phyloP scores from a whole-genome alignment of 2,113 vertebrate genomes.

The Lipotes vexillifer region DNA sequence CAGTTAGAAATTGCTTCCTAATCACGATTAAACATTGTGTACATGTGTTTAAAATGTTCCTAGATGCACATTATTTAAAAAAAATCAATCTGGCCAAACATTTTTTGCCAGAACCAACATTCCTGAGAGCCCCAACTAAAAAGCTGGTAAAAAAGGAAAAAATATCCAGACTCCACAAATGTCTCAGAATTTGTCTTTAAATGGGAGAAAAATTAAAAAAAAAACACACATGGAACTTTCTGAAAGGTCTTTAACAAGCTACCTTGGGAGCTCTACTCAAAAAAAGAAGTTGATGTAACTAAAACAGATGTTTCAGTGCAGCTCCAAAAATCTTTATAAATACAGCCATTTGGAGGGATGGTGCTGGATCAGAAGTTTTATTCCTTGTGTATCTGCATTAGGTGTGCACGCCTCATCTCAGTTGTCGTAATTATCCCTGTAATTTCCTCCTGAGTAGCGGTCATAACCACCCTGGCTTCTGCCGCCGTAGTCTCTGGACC shows the following conservation, averaged over 20 bases:
- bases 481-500: constrained; percentile 75
- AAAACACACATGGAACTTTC: constrained; percentile 30
- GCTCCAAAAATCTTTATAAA: constrained; percentile 71
- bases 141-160: constrained; percentile 3
- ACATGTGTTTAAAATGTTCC: not conserved
- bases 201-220: not conserved
- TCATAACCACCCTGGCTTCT: constrained; percentile 76
- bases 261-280: constrained; percentile 58
- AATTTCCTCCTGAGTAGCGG: constrained; percentile 70
- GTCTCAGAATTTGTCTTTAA: constrained; percentile 31
- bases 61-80: not conserved
- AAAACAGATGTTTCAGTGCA: constrained; percentile 64
- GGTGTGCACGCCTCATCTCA: constrained; percentile 43
- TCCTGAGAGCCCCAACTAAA: constrained; percentile 42
- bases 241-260: constrained; percentile 50
- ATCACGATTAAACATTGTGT: not conserved
- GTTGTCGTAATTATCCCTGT: constrained; percentile 74
- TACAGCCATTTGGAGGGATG: constrained; percentile 66
- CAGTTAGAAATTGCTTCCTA: constrained; percentile 49
- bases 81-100: not conserved
- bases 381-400: constrained; percentile 68
- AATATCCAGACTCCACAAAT: constrained; percentile 21
- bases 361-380: constrained; percentile 70
- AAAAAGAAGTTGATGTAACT: constrained; percentile 55
- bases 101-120: constrained; percentile 23